Base-by-base conservation (phyloP, 2,113 vertebrate genomes). In the Callochromis pleurospilus region DNA sequence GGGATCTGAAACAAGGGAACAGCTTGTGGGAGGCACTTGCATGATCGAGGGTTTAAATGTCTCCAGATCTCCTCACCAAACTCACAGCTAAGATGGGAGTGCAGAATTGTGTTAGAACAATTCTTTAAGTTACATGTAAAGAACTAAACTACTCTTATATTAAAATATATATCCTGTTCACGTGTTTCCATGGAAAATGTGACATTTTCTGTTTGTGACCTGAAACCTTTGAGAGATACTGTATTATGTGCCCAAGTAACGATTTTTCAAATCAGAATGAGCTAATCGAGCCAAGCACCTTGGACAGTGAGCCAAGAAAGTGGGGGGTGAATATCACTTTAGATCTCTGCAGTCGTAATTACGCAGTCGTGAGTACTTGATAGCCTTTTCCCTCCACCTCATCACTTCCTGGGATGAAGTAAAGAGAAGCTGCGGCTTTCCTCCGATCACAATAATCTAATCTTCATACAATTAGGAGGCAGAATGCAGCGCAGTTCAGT, bases 401-500 rank as follows among this genome's bases (percentile, higher is more conserved):
- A 12, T 55, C 5, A 36, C 80, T 81, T 87, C 54, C 45, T 58
- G 55, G 82, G 73, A 87, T 31, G 79, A 91, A 87, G 68, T 47
- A 70, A 83, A 70, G 11, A 58, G 77, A 84, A 84, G 2, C 51
- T 58, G 80, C 58, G 87, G 79, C 55, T 87, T 92, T 56, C 55
- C 83, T 53, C 45, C 9, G 29, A 93, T 91, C 53, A 40, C 81
- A 92, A 90, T 89, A 79, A 65, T 19, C 65, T 85, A 73, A 93
- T 91, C 79, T 83, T 81, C 31, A 77, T 19, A 90, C 86, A 91
- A 94, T 92, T 73, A 94, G 31, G 60, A 91, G 70, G 77, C 89
- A 70, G 80, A 85, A 90, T 54, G 75, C 89, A 56, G 86, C 3
- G 2, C 73, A 56, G 73, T 85, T 92, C 56, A 55, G 80, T 81